Conservation (phyloP, 2,888 invertebrate species). For the Agrilus cyanescens region DNA sequence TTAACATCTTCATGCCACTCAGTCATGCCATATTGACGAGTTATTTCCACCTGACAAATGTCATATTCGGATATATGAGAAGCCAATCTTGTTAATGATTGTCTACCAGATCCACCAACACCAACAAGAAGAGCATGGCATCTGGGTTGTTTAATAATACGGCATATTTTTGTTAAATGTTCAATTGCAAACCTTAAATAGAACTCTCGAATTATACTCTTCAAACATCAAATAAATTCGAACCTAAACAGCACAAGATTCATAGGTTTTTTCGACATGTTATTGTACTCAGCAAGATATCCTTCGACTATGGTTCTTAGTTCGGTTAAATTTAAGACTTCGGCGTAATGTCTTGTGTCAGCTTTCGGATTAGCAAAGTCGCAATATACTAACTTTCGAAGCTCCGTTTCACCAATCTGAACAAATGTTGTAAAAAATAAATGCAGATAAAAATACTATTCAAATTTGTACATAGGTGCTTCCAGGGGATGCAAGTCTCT, state of each 20-base stretch:
- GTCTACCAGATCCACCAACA: slow-evolving; percentile 86
- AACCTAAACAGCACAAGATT: slow-evolving; percentile 81
- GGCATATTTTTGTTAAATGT: slow-evolving; percentile 81
- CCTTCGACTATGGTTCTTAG: slow-evolving; percentile 74
- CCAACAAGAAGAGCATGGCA: slow-evolving; percentile 85
- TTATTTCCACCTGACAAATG: slow-evolving; percentile 84
- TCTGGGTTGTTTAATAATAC: slow-evolving; percentile 83
- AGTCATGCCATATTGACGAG: slow-evolving; percentile 64
- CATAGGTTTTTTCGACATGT: slow-evolving; percentile 95
- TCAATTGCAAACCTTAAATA: slow-evolving; percentile 79
- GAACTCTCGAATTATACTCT: not conserved
- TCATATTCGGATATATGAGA: slow-evolving; percentile 93
- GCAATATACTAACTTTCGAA: slow-evolving; percentile 82
- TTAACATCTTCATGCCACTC: slow-evolving; percentile 94
- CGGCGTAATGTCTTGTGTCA: slow-evolving; percentile 77
- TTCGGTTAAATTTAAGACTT: slow-evolving; percentile 72
- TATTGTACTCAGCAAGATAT: slow-evolving; percentile 82
- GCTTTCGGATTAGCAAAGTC: slow-evolving; percentile 93
- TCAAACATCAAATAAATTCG: slow-evolving; percentile 3
- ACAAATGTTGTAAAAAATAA: slow-evolving; percentile 11
- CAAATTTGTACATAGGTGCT: slow-evolving; percentile 12
- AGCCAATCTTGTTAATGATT: slow-evolving; percentile 79
- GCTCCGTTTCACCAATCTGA: slow-evolving; percentile 65
- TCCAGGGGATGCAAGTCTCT: slow-evolving; percentile 43
- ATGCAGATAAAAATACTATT: not conserved